These are phyloP conservation scores for Rhaphigaster nebulosa DNA, from an alignment of 2,888 invertebrate genomes.

Conservation along the genomic window DNA sequence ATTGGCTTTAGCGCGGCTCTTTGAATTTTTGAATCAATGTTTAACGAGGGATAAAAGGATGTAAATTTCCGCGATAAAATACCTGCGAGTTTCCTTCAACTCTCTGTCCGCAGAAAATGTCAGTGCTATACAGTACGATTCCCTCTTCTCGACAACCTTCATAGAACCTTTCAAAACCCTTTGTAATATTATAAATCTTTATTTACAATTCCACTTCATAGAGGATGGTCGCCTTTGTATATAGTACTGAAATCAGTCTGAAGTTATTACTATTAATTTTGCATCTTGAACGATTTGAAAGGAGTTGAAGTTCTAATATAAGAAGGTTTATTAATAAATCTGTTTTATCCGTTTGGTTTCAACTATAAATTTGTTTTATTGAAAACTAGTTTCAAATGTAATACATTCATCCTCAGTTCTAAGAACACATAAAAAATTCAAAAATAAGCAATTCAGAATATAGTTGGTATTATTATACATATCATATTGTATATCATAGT, in stretches of 20 bases:
- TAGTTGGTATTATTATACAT: too few species aligned
- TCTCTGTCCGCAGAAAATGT: not conserved
- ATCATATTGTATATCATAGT: too few species aligned
- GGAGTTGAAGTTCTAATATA: not conserved
- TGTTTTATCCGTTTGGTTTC: too few species aligned
- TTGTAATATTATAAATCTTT: not conserved
- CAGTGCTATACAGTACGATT: not conserved
- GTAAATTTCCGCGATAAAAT: not conserved
- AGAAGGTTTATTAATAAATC: too few species aligned
- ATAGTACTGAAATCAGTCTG: not conserved
- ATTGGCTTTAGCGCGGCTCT: not conserved
- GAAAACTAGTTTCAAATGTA: too few species aligned
- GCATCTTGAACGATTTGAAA: too few species aligned
- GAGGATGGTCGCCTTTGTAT: not conserved
- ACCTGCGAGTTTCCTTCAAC: not conserved
- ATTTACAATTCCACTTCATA: not conserved
- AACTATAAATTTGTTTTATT: too few species aligned
- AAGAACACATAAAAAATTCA: too few species aligned
- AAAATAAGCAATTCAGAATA: too few species aligned
- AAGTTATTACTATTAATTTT: not conserved
- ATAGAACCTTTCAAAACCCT: not conserved
- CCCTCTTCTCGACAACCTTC: not conserved
- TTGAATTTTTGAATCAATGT: constrained; percentile 14
- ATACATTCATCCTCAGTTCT: too few species aligned
- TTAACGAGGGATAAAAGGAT: constrained; percentile 11